Evolutionary conservation across 2,888 invertebrate genomes (phyloP), one percentile per base, ranked within the genome.

Genomic region (Catotricha subobsoleta): DNA sequence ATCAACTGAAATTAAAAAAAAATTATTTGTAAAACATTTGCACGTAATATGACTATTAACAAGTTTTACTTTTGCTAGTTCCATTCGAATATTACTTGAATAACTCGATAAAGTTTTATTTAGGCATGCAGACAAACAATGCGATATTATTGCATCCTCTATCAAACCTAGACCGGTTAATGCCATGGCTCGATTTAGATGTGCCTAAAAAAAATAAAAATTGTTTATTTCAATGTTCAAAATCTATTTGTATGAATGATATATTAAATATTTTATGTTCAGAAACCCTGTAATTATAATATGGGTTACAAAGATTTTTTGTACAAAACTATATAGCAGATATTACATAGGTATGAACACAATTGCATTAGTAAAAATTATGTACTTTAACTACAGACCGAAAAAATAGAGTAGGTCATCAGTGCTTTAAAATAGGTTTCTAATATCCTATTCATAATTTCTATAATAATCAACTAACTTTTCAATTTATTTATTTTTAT

Each of bases 111-210:
- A 52, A 42, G 54, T 54, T 44, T 52, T 58, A 48, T 69, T 68
- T 42, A 72, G 54, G 37, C 66, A 64, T 31, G 69, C 60, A 49
- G 70, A 69, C 46, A 69, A 54, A 43, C 69, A 62, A 47, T 67
- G 64, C 35, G 67, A 63, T 33, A 66, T 58, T 27, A 70, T 58
- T 16, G 72, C 68, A 43, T 71, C 72, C 46, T 71, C 70, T 47
- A 63, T 58, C 13, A 62, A 56, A 13, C 64, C 64, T 39, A 70
- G 52, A 7, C 65, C 66, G 45, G 59, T 57, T 29, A 72, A 56
- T 2, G 69, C 68, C 50, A 63, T 55, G 3, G 68, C 68, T 44
- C 68, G 65, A 38, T 69, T 51, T 49, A 66, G 68, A 50, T 71
- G 67, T 3, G 68, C 69, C 68, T 71, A 48, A 9, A 52, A 33